Evolutionary conservation across 2,113 vertebrate species (phyloP).

Genomic region (Chiloscyllium plagiosum): DNA sequence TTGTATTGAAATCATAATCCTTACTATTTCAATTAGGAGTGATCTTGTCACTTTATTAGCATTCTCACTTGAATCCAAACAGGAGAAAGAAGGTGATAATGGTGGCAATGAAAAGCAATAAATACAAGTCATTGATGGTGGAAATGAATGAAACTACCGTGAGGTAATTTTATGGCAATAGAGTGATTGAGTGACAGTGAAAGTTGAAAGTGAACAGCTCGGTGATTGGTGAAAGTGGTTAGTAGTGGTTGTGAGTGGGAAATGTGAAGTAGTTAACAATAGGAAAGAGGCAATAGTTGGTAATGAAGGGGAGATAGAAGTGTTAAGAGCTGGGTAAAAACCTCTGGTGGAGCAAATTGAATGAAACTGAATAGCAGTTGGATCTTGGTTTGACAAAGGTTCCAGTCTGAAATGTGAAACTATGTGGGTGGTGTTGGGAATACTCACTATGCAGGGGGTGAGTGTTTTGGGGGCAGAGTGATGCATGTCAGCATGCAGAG

Average conservation of each 20-base stretch:
- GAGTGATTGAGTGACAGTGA: not conserved
- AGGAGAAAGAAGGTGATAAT: not conserved
- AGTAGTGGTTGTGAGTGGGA: too few species aligned
- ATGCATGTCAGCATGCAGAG: not conserved
- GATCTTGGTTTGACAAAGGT: not conserved
- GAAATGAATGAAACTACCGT: not conserved
- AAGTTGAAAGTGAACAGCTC: not conserved
- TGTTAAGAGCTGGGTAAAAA: too few species aligned
- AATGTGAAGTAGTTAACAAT: too few species aligned
- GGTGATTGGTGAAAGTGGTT: not conserved
- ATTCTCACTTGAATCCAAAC: not conserved
- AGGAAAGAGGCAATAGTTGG: too few species aligned
- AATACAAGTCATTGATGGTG: not conserved
- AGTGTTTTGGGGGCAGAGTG: too few species aligned
- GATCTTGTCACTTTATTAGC: not conserved
- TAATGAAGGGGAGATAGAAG: too few species aligned
- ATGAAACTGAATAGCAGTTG: not conserved
- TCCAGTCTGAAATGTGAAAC: not conserved
- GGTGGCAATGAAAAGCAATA: not conserved
- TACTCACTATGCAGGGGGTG: too few species aligned
- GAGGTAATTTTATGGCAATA: not conserved
- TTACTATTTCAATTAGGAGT: not conserved
- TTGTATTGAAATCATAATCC: not conserved
- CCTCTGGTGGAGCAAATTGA: not conserved
- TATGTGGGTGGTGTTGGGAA: not conserved